Conservation (phyloP, 2,113 vertebrate species). For the Lepisosteus osseus region DNA sequence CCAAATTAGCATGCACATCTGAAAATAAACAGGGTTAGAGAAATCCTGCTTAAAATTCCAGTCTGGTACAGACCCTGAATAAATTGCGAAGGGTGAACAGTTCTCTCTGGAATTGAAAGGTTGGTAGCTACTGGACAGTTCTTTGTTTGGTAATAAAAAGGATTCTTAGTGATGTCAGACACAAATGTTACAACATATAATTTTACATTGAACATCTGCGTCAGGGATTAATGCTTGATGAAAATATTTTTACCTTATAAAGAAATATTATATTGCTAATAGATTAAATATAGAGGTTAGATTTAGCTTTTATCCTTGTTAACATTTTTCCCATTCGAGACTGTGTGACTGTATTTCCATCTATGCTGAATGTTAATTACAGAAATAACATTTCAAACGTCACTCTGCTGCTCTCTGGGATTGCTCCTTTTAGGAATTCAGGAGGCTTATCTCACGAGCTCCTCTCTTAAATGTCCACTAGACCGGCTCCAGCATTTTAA, state of each 20-base stretch:
- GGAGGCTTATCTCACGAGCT: not conserved
- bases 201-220: no score
- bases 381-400: not conserved
- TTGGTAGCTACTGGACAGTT: no score
- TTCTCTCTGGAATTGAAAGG: no score
- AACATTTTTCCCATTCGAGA: not conserved
- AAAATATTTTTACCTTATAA: no score
- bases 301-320: not conserved
- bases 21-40: not conserved
- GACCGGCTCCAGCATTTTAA: not conserved
- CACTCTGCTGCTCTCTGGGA: not conserved
- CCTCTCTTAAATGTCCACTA: not conserved
- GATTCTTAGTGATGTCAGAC: no score
- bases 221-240: no score
- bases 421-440: not conserved
- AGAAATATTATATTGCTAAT: no score
- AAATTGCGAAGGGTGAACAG: no score
- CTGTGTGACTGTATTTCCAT: not conserved
- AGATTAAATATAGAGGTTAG: no score
- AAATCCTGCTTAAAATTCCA: not conserved
- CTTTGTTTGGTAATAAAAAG: no score
- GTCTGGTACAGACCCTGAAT: not conserved
- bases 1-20: no score
- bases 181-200: no score
- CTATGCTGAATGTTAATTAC: not conserved